Evolutionary conservation across 1,140 invertebrate species (phyloP), one percentile per base, ranked within the genome.

Genomic region (Drosophila busckii): DNA sequence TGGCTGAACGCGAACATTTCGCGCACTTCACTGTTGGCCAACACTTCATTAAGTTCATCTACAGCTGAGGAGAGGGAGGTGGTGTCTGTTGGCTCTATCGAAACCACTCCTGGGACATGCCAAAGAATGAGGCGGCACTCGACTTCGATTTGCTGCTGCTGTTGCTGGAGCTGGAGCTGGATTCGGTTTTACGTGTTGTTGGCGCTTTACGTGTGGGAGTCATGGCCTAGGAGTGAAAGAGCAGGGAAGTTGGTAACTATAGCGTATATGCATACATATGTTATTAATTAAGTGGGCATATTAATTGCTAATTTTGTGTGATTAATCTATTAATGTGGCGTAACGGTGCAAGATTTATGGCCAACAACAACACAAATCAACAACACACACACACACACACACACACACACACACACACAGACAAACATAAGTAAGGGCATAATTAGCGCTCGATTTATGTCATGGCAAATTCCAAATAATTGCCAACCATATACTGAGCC

Each of bases 71-170:
- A 8, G 20, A 12, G 15, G 16, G 7, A 13, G 34, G 6, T 13
- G 22, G 2, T 40, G 32, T 10, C 42, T 38, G 13, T 38, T 26
- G 17, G 32, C 38, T 40, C 40, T 73, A 73, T 87, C 87, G 86
- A 55, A 94, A 94, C 93, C 93, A 94, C 80, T 94, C 93, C 8
- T 92, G 92, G 2, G 93, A 92, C 91, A 94, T 93, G 2, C 92
- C 93, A 75, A 94, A 94, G 86, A 94, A 92, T 0, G 93, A 92
- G 0, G 93, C 92, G 3, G 93, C 93, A 23, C 92, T 90, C 22
- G 84, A 84, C 53, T 86, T 86, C 19, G 70, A 56, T 61, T 84
- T 86, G 23, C 22, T 59, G 32, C 13, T 9, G 32, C n/a, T n/a
- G n/a, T n/a, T n/a, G n/a, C n/a, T n/a, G n/a, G n/a, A n/a, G n/a